phyloP scores from a whole-genome alignment of 2,797 vertebrate genomes.

The Holocentrus rufus region DNA sequence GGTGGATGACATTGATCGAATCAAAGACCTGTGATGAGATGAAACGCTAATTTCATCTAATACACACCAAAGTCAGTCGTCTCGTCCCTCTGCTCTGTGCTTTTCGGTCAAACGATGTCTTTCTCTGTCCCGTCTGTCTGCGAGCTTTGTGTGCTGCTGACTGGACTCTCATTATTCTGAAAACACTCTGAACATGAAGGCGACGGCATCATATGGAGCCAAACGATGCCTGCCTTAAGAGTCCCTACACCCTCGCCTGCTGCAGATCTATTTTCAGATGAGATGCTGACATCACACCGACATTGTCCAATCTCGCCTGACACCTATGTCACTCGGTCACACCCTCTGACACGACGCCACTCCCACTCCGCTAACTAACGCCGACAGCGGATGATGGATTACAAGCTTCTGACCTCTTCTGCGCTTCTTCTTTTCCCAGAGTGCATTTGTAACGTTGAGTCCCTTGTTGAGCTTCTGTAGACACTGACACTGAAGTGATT shows the following conservation, averaged over 20 bases:
- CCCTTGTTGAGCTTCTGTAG: too few relatives aligned
- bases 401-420: too few relatives aligned
- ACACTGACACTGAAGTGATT: too few relatives aligned
- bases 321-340: too few relatives aligned
- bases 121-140: neutral
- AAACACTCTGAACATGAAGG: too few relatives aligned
- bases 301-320: neutral
- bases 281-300: neutral
- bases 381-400: neutral
- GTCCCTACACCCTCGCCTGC: neutral
- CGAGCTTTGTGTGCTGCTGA: neutral
- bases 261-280: neutral
- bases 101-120: neutral
- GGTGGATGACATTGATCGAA: slow-evolving; percentile 9
- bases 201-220: neutral
- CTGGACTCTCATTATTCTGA: neutral
- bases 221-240: neutral
- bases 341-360: too few relatives aligned
- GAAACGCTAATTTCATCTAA: slow-evolving; percentile 1
- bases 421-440: too few relatives aligned
- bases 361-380: neutral
- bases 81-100: neutral
- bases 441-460: too few relatives aligned
- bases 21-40: neutral
- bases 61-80: neutral